phyloP scores from a whole-genome alignment of 2,888 invertebrate species.

The Callosobruchus maculatus region DNA sequence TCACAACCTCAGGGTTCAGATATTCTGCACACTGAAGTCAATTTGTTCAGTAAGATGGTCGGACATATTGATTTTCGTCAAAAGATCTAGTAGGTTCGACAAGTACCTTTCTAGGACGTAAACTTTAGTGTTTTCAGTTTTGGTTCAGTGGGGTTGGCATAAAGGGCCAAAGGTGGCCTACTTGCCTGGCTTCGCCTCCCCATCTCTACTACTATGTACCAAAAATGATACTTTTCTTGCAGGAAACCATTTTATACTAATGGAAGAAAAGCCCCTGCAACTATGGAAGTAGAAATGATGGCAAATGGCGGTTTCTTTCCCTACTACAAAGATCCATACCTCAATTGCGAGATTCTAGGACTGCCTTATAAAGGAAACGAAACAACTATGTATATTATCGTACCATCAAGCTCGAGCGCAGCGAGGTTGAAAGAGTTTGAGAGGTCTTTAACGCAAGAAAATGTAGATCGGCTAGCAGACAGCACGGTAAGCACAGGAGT shows the following conservation, averaged over 20 bases:
- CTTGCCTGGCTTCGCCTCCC: too few species aligned
- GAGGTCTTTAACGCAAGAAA: conserved; percentile 49
- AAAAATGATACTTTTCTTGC: conserved; percentile 27
- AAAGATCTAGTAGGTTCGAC: too few species aligned
- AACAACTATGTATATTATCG: conserved; percentile 63
- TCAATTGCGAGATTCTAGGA: conserved; percentile 62
- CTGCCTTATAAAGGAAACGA: conserved; percentile 68
- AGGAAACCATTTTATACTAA: conserved; percentile 58
- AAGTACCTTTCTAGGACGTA: too few species aligned
- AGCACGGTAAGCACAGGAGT: conserved; percentile 51
- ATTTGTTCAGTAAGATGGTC: too few species aligned
- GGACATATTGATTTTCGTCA: too few species aligned
- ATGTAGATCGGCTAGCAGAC: conserved; percentile 52
- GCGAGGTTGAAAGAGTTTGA: conserved; percentile 52
- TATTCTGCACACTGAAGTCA: too few species aligned
- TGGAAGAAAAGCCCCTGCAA: conserved; percentile 46
- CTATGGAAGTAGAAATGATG: conserved; percentile 62
- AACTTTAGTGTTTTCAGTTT: too few species aligned
- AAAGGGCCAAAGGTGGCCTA: too few species aligned
- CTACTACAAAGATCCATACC: conserved; percentile 52
- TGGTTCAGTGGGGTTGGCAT: too few species aligned
- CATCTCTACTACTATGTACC: too few species aligned
- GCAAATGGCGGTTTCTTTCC: conserved; percentile 59
- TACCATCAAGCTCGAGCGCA: conserved; percentile 55
- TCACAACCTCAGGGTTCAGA: too few species aligned